Percentiles rank a stretch among this genome's conserved stretches.
phyloP scores from a whole-genome alignment of 1,140 invertebrate genomes.

The Pseudomyrmex gracilis region DNA sequence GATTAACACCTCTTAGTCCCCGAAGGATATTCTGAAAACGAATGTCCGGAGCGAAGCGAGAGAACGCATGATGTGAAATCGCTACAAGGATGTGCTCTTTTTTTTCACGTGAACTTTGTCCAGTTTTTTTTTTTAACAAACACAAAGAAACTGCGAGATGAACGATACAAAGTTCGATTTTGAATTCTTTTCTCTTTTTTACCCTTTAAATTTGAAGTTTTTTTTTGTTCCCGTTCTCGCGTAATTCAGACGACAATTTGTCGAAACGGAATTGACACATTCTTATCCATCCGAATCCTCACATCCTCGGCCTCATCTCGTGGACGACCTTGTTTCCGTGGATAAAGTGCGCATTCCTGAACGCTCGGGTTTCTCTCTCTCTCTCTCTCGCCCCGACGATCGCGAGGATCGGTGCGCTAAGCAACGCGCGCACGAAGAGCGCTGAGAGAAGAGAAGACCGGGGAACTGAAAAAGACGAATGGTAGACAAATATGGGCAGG shows the following conservation, averaged over 20 bases:
- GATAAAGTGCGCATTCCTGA: slow-evolving; percentile 7
- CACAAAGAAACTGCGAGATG: too few species aligned
- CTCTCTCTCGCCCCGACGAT: slow-evolving; percentile 34
- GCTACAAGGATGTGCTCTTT: not conserved
- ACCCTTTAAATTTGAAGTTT: too few species aligned
- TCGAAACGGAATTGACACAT: not conserved
- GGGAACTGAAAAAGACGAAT: slow-evolving; percentile 76
- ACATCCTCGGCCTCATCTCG: not conserved
- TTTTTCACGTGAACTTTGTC: too few species aligned
- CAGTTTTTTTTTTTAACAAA: too few species aligned
- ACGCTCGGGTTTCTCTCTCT: slow-evolving; percentile 3
- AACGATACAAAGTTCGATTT: too few species aligned
- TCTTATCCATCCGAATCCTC: slow-evolving; percentile 20
- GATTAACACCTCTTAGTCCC: slow-evolving; percentile 5
- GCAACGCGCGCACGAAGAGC: slow-evolving; percentile 6
- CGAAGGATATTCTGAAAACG: slow-evolving; percentile 46
- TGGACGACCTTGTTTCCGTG: slow-evolving; percentile 41
- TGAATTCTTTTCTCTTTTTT: too few species aligned
- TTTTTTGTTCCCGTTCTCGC: too few species aligned
- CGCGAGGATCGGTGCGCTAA: slow-evolving; percentile 36
- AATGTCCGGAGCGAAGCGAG: slow-evolving; percentile 1
- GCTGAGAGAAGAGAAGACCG: slow-evolving; percentile 56
- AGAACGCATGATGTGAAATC: not conserved
- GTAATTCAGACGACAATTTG: too few species aligned
- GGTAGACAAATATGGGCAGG: slow-evolving; percentile 81